These are phyloP conservation scores for Anolis apletophallus DNA, from an alignment of 2,797 vertebrate genomes.

Conservation along the genomic window DNA sequence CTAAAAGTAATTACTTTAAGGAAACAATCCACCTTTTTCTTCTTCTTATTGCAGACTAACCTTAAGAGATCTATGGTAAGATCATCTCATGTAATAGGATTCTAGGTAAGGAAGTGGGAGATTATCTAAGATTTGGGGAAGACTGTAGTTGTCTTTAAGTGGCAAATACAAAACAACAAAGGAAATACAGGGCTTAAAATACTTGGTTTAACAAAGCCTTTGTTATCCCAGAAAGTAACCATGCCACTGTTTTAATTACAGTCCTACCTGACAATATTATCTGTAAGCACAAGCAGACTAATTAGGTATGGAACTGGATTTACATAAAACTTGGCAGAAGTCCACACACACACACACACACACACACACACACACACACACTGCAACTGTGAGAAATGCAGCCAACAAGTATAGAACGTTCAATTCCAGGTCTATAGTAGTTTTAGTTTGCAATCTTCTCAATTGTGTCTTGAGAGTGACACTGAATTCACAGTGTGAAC, in stretches of 20 bases:
- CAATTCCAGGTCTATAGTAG: background rate
- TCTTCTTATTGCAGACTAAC: constrained; percentile 16
- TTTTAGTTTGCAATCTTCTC: background rate
- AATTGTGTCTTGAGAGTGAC: background rate
- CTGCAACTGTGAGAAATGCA: background rate
- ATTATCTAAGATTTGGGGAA: constrained; percentile 27
- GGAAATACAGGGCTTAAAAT: constrained; percentile 11
- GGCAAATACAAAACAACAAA: constrained; percentile 7
- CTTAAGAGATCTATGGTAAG: constrained; percentile 10
- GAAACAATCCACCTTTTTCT: constrained; percentile 19
- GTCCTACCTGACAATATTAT: constrained; percentile 15
- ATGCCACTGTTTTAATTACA: constrained; percentile 13
- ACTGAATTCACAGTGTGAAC: background rate
- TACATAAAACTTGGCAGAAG: background rate
- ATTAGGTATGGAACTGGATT: constrained; percentile 17
- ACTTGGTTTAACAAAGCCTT: constrained; percentile 17
- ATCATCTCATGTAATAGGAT: constrained; percentile 26
- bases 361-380: background rate
- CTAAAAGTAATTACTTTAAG: constrained; percentile 29
- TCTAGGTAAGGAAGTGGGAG: constrained; percentile 27
- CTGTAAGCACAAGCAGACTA: background rate
- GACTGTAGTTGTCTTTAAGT: constrained; percentile 9
- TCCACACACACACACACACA: background rate
- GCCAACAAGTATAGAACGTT: background rate
- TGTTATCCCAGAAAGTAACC: constrained; percentile 14